Base-by-base conservation (phyloP, 2,113 vertebrate genomes). In the Micronisus gabar region DNA sequence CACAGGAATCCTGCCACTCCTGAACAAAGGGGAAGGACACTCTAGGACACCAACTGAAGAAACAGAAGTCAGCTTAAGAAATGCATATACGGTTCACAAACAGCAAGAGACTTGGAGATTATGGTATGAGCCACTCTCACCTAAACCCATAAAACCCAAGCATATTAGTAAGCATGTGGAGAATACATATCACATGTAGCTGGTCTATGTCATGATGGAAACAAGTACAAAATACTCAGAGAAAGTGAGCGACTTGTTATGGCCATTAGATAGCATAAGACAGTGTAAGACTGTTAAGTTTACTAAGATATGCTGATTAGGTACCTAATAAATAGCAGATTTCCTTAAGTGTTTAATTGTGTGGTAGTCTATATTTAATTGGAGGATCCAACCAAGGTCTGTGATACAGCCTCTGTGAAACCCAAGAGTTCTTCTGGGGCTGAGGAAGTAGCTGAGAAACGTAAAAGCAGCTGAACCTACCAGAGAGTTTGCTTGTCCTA, bases 401-500 rank as follows among this genome's bases (percentile, higher is more conserved):
- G 1, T 13, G 66, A 82, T 3, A 15, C 21, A 81, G 50, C 16
- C 26, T 72, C 45, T 45, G 26, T 4, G 32, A 95, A 86, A 88
- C 26, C 10, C n/a, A 68, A 11, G 3, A 34, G 8, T 14, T 17
- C 43, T 78, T 74, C 38, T 29, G 36, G 38, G 7, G 21, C 40
- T 55, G 34, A 48, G 29, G 58, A 70, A 75, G 29, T 32, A 84
- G 29, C 4, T n/a, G 19, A 78, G 32, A 93, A 85, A 81, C 3
- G 2, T 38, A 65, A 65, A 74, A 92, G 30, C 26, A 73, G 34
- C 19, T 56, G 53, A 80, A 92, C 90, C 58, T 93, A 99, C 99
- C 99, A 19, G 99, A 99, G 41, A 99, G 98, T 59, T 99, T 98
- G 97, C 97, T 99, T 67, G 99, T 98, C 76, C 98, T 98, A 58